Evolutionary conservation across 2,888 invertebrate species (phyloP).

Genomic region (Deroplatys truncata): DNA sequence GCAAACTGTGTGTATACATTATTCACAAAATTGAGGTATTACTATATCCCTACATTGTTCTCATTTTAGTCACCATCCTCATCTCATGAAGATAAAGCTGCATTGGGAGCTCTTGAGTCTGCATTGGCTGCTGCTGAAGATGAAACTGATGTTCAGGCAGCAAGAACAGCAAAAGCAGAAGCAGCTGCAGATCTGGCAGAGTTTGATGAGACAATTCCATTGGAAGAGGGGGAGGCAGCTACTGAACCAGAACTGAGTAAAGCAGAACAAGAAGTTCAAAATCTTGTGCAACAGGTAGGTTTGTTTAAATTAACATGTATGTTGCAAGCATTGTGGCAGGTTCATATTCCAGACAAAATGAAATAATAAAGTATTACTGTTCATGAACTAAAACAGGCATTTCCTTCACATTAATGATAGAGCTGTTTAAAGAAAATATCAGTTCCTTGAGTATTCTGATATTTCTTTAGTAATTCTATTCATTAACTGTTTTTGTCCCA

Average conservation of each 20-base stretch:
- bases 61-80: conserved; percentile 19
- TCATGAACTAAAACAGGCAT: too few species aligned
- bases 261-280: conserved; percentile 68
- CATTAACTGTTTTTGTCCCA: too few species aligned
- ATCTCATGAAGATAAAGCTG: conserved; percentile 53
- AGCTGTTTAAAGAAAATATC: too few species aligned
- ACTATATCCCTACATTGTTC: neutral
- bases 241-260: conserved; percentile 58
- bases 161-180: conserved; percentile 84
- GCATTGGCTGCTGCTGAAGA: conserved; percentile 92
- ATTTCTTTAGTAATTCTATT: too few species aligned
- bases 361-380: neutral
- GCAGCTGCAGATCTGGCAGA: conserved; percentile 86
- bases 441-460: too few species aligned
- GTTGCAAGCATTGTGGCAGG: neutral
- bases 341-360: neutral
- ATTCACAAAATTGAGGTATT: too few species aligned
- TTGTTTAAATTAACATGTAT: neutral
- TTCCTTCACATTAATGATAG: too few species aligned
- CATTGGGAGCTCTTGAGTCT: conserved; percentile 65
- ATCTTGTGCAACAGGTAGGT: conserved; percentile 64
- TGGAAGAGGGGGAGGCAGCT: conserved; percentile 60
- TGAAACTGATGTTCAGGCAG: conserved; percentile 90
- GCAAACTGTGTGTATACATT: too few species aligned
- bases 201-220: conserved; percentile 91